These are phyloP conservation scores for Macrotis lagotis DNA, from an alignment of 2,113 vertebrate genomes.

Conservation along the genomic window DNA sequence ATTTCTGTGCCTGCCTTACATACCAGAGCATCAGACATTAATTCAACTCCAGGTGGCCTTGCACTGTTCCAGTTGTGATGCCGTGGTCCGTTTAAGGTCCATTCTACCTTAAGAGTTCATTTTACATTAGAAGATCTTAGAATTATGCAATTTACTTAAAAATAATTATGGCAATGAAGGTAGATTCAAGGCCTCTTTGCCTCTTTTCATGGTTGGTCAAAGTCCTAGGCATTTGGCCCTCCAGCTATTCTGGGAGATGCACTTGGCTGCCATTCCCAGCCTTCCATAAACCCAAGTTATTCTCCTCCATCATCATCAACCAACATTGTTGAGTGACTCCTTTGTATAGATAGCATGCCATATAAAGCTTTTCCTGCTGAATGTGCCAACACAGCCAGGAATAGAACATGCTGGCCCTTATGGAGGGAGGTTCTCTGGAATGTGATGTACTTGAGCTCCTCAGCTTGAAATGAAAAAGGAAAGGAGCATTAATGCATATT, in stretches of 20 bases:
- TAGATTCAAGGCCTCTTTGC: background rate
- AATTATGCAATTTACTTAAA: background rate
- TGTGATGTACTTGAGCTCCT: constrained; percentile 43
- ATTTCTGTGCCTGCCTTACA: background rate
- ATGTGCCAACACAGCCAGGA: constrained; percentile 9
- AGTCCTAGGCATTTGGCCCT: background rate
- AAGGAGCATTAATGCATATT: constrained; percentile 60
- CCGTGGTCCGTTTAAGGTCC: background rate
- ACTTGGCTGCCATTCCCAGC: background rate
- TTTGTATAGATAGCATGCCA: background rate
- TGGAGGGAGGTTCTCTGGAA: background rate
- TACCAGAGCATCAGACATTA: background rate
- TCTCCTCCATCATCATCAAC: background rate
- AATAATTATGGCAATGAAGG: background rate
- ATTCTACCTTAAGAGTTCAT: background rate
- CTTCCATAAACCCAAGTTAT: background rate
- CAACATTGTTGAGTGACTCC: background rate
- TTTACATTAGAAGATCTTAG: constrained; percentile 34
- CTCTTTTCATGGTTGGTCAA: background rate
- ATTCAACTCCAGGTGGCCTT: constrained; percentile 16
- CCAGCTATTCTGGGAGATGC: background rate
- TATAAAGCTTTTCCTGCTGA: background rate
- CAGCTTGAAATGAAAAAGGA: constrained; percentile 51
- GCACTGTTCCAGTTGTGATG: constrained; percentile 22
- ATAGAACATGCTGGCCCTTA: background rate